These are phyloP conservation scores for Calliphora vomitoria DNA, from an alignment of 2,888 invertebrate genomes.

Conservation along the genomic window DNA sequence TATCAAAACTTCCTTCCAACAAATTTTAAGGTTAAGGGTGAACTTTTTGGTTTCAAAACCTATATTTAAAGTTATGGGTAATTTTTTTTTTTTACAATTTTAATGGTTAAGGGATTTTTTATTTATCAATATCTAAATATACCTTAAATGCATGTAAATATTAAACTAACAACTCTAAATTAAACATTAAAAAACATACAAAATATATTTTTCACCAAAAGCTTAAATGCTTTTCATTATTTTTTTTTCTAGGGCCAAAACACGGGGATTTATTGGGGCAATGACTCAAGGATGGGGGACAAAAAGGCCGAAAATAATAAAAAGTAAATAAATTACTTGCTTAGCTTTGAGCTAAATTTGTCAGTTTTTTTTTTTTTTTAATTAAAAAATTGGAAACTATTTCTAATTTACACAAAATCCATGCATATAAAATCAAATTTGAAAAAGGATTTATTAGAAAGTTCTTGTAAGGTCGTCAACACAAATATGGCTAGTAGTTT, in stretches of 20 bases:
- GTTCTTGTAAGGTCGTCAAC: slow-evolving; percentile 14
- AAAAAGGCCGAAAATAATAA: slow-evolving; percentile 13
- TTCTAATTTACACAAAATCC: not conserved
- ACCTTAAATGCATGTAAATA: slow-evolving; percentile 59
- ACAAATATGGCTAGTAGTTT: slow-evolving; percentile 73
- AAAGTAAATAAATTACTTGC: not conserved
- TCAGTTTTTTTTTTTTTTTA: not conserved
- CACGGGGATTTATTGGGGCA: slow-evolving; percentile 1
- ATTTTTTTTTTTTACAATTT: not conserved
- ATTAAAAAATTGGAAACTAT: no score
- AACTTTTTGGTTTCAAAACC: not conserved
- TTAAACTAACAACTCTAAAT: slow-evolving; percentile 53
- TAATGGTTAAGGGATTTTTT: slow-evolving; percentile 59
- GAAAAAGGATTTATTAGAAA: slow-evolving; percentile 43
- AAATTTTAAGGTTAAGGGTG: not conserved
- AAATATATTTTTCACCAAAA: slow-evolving; percentile 42
- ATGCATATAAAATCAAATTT: slow-evolving; percentile 59
- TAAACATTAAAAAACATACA: slow-evolving; percentile 35
- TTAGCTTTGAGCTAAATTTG: no score
- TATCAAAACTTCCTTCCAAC: not conserved
- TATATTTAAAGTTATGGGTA: slow-evolving; percentile 28
- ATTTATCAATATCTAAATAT: slow-evolving; percentile 17
- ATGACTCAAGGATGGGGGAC: slow-evolving; percentile 44
- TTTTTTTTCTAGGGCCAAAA: slow-evolving; percentile 71
- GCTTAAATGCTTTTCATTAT: slow-evolving; percentile 66